phyloP scores from a whole-genome alignment of 2,888 invertebrate genomes.

The Tridacna gigas region DNA sequence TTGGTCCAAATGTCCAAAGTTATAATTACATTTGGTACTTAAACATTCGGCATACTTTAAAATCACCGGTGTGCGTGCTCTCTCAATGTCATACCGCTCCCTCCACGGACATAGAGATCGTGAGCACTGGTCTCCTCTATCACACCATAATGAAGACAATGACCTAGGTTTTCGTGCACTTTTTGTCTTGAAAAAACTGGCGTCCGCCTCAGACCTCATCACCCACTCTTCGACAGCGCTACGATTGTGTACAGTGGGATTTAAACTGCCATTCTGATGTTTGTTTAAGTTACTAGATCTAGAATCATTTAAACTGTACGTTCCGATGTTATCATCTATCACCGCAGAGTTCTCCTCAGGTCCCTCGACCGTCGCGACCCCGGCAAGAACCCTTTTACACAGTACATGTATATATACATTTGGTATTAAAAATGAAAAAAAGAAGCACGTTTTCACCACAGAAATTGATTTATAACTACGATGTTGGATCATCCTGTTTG shows the following conservation, averaged over 20 bases:
- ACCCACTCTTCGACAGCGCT: slow-evolving; percentile 1
- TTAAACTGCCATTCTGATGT: background rate
- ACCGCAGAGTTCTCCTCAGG: background rate
- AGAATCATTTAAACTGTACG: background rate
- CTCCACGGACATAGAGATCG: slow-evolving; percentile 16
- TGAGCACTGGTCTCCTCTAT: background rate
- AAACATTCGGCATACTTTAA: slow-evolving; percentile 3
- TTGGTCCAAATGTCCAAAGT: background rate
- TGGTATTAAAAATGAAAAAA: background rate
- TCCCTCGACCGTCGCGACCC: background rate
- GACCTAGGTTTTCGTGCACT: slow-evolving; percentile 5
- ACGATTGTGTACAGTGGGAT: background rate
- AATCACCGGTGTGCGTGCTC: background rate
- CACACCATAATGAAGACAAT: slow-evolving; percentile 4
- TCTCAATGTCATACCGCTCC: background rate
- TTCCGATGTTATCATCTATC: too few relatives aligned
- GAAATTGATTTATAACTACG: background rate
- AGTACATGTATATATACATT: background rate
- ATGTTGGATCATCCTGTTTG: background rate
- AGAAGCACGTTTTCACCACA: background rate
- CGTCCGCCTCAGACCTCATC: background rate
- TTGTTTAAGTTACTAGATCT: background rate
- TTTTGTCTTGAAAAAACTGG: background rate
- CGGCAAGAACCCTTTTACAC: background rate
- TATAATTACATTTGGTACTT: background rate